A percentile compares a stretch with the other conserved stretches of the same genome.
Conservation (phyloP, 2,113 vertebrate genomes). For the Protomyctophum bolini region DNA sequence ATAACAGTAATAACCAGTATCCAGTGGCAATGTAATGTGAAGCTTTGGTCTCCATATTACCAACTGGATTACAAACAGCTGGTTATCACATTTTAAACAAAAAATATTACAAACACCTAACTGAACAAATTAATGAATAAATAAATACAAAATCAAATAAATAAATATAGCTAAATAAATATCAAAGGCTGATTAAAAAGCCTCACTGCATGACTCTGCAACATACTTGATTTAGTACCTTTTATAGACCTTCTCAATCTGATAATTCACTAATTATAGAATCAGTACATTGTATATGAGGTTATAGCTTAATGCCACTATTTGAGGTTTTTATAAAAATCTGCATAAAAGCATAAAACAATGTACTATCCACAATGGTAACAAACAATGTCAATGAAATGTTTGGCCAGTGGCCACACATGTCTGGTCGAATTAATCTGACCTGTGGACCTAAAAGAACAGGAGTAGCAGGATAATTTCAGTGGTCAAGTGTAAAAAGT, state of each 20-base stretch:
- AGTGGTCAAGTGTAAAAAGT: slow-evolving; percentile 62
- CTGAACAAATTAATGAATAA: slow-evolving; percentile 51
- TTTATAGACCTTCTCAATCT: slow-evolving; percentile 50
- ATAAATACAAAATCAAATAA: slow-evolving; percentile 69
- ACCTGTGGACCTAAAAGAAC: slow-evolving; percentile 29
- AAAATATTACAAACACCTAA: slow-evolving; percentile 40
- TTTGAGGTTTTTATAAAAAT: slow-evolving; percentile 53
- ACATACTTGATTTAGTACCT: slow-evolving; percentile 37
- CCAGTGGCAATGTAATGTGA: slow-evolving; percentile 68
- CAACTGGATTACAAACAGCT: slow-evolving; percentile 66
- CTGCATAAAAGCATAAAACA: slow-evolving; percentile 32
- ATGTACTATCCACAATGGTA: slow-evolving; percentile 36
- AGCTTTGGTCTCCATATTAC: slow-evolving; percentile 73
- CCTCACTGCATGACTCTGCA: slow-evolving; percentile 37
- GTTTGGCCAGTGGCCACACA: slow-evolving; percentile 43
- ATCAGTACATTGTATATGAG: slow-evolving; percentile 54
- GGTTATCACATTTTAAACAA: slow-evolving; percentile 60
- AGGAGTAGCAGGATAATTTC: slow-evolving; percentile 30
- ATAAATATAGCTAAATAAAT: slow-evolving; percentile 48
- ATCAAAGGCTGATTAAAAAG: slow-evolving; percentile 43
- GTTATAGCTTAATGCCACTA: slow-evolving; percentile 61
- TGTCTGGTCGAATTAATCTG: slow-evolving; percentile 50
- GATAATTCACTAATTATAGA: slow-evolving; percentile 47
- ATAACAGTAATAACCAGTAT: slow-evolving; percentile 64
- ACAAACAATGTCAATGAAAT: slow-evolving; percentile 37